phyloP scores from a whole-genome alignment of 2,888 invertebrate genomes.

The Eupeodes luniger region DNA sequence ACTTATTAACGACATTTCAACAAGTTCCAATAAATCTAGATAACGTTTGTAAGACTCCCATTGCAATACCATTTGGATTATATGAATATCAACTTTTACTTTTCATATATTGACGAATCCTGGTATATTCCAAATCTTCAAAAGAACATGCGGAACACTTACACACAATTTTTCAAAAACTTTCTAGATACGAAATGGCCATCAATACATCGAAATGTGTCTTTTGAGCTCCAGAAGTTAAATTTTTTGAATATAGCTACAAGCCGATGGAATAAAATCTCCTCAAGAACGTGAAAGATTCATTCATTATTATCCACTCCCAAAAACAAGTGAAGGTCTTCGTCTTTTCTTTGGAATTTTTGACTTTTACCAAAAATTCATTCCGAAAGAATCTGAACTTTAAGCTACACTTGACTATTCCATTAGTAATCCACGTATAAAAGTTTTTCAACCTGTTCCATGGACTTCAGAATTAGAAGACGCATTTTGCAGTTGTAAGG shows the following conservation, averaged over 20 bases:
- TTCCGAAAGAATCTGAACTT: too few species aligned
- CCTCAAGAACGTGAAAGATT: background rate
- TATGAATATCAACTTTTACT: background rate
- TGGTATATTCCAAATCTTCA: background rate
- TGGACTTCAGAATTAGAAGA: too few species aligned
- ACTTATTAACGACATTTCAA: constrained; percentile 1
- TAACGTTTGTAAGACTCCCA: background rate
- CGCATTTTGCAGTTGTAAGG: too few species aligned
- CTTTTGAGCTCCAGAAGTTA: background rate
- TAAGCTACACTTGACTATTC: too few species aligned
- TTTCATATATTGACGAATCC: background rate
- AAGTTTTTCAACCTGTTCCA: too few species aligned
- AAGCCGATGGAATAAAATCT: background rate
- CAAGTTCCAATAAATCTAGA: background rate
- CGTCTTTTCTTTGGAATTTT: background rate
- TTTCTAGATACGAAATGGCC: background rate
- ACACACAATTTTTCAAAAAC: background rate
- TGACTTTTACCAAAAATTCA: too few species aligned
- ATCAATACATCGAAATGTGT: background rate
- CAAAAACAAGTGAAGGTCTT: too few species aligned
- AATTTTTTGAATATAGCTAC: background rate
- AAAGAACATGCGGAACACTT: background rate
- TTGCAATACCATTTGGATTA: background rate
- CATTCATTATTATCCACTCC: background rate
- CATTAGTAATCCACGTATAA: too few species aligned